Evolutionary conservation across 2,113 vertebrate genomes (phyloP), one percentile per base, ranked within the genome.

Genomic region (Phoenicopterus ruber): DNA sequence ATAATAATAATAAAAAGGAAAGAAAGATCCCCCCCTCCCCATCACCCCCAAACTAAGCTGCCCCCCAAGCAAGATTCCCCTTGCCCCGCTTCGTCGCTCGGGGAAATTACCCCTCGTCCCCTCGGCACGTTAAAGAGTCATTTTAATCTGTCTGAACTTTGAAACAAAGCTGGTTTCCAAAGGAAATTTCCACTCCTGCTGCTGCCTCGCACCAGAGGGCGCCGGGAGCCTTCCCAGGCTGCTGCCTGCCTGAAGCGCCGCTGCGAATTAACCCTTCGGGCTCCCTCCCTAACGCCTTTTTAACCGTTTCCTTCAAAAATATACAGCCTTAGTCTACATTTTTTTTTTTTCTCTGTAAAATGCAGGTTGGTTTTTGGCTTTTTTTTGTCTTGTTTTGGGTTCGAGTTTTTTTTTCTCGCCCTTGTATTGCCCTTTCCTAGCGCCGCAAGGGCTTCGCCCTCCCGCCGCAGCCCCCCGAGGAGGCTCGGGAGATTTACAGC

Each of bases 161-260:
- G 38, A 36, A 79, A 94, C 92, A 91, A 96, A 95, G 88, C 83
- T 73, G 47, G 5, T 92, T 86, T 80, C 71, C 52, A 87, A 42
- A 96, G 88, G 96, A 96, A 96, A 97, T 97, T 96, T 96, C 93
- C 94, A 89, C 84, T 96, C 2, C 42, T 86, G 79, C 46, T 66
- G 55, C 61, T 4, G 47, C 82, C 72, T 69, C 79, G 36, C 97
- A 93, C 31, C 69, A 97, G 97, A 95, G 97, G 95, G 97, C 95
- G 94, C 88, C 58, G 70, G 86, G 69, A 81, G 28, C 81, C 83
- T 92, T 59, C 87, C 69, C 54, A 65, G 90, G 29, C 38, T 36
- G 22, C 69, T 36, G 76, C 54, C 57, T 13, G 54, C 32, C 24
- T 21, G 24, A 1, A 62, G n/a, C 0, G 54, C 52, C 10, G 76